phyloP scores from a whole-genome alignment of 2,113 vertebrate species.

The Lepidothrix coronata region DNA sequence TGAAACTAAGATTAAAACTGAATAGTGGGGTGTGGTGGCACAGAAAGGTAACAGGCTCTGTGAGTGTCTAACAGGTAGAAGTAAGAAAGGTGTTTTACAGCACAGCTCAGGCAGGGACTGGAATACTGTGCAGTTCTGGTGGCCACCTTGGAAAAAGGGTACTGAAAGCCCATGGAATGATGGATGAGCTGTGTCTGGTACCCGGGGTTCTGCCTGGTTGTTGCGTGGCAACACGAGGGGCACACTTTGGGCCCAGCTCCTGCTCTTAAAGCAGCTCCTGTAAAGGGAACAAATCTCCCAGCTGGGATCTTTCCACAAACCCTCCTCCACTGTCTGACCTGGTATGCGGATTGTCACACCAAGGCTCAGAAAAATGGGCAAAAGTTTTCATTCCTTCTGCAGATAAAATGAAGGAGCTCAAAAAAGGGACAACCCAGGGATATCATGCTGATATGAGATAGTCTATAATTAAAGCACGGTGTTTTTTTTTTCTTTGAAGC shows the following conservation, averaged over 20 bases:
- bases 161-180: background rate
- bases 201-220: background rate
- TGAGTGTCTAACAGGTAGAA: background rate
- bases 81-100: background rate
- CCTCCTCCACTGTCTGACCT: background rate
- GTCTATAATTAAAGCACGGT: background rate
- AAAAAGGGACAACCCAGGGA: background rate
- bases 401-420: background rate
- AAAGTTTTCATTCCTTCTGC: background rate
- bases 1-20: background rate
- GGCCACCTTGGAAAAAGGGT: background rate
- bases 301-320: background rate
- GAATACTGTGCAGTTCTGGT: background rate
- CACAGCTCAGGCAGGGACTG: background rate
- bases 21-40: background rate
- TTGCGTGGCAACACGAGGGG: background rate
- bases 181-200: background rate
- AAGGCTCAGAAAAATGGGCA: background rate
- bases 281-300: background rate
- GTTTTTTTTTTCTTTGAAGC: background rate
- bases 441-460: background rate
- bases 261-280: background rate
- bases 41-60: background rate
- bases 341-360: background rate
- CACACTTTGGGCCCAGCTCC: background rate